A percentile compares a stretch with the other conserved stretches of the same genome.
phyloP scores from a whole-genome alignment of 2,888 invertebrate species.

The Dioctria linearis region DNA sequence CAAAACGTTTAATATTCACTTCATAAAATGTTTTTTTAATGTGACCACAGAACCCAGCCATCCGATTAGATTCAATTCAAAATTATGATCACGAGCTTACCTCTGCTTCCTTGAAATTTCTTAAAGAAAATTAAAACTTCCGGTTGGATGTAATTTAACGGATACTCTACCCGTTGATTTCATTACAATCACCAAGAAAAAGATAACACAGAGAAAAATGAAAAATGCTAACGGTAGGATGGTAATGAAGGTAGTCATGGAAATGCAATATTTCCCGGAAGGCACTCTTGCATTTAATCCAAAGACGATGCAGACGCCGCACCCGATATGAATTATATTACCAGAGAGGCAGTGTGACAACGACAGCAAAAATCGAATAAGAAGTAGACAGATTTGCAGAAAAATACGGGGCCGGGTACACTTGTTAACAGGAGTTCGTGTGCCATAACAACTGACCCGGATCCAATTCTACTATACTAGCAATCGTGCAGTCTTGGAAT shows the following conservation, averaged over 20 bases:
- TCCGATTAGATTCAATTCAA: neutral
- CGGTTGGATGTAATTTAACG: neutral
- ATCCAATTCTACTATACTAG: neutral
- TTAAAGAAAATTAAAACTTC: conserved; percentile 14
- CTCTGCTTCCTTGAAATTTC: neutral
- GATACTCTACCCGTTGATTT: conserved; percentile 15
- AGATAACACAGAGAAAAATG: neutral
- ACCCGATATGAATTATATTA: conserved; percentile 24
- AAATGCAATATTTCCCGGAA: neutral
- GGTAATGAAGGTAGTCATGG: neutral
- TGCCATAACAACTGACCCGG: conserved; percentile 48
- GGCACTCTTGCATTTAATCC: neutral
- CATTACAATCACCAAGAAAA: neutral
- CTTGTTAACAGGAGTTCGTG: conserved; percentile 41
- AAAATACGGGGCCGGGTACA: neutral
- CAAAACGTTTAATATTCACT: conserved; percentile 42
- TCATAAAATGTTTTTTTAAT: conserved; percentile 40
- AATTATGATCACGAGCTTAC: neutral
- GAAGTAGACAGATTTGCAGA: neutral
- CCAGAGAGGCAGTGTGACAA: conserved; percentile 1
- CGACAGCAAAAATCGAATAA: neutral
- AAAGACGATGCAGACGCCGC: neutral
- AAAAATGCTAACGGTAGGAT: neutral
- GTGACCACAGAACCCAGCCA: neutral
- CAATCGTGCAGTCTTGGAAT: neutral